A percentile compares a stretch with the other conserved stretches of the same genome.
phyloP scores from a whole-genome alignment of 2,888 invertebrate species.

The Drosophila peninsularis region DNA sequence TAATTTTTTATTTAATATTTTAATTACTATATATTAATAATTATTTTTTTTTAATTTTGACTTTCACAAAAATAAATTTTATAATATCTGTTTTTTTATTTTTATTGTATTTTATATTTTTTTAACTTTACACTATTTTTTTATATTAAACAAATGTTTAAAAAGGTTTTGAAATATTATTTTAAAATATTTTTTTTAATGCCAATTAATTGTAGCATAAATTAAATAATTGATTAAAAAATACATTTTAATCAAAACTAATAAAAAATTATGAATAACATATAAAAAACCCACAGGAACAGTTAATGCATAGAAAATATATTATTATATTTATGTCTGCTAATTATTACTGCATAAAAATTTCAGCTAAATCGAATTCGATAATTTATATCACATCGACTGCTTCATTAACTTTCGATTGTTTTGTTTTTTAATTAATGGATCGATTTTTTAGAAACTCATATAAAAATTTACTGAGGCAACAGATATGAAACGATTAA shows the following conservation, averaged over 20 bases:
- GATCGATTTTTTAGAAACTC: constrained; percentile 18
- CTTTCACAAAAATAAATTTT: too few relatives aligned
- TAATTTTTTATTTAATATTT: too few relatives aligned
- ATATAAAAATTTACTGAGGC: not conserved
- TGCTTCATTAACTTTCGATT: not conserved
- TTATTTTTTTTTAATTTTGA: too few relatives aligned
- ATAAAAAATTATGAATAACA: not conserved
- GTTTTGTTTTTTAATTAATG: constrained; percentile 17
- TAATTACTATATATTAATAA: too few relatives aligned
- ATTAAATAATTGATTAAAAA: not conserved
- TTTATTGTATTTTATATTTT: too few relatives aligned
- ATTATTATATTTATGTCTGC: not conserved
- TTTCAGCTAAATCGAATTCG: not conserved
- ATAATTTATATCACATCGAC: not conserved
- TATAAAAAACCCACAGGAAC: too few relatives aligned
- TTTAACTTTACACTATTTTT: too few relatives aligned
- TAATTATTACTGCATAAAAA: not conserved
- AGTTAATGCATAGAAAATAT: not conserved
- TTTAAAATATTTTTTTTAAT: too few relatives aligned
- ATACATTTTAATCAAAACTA: too few relatives aligned
- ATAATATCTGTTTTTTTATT: too few relatives aligned
- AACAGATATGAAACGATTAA: constrained; percentile 21
- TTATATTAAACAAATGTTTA: not conserved
- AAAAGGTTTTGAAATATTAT: too few relatives aligned
- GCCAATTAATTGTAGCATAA: not conserved